These are phyloP conservation scores for Didymodactylos carnosus DNA, from an alignment of 2,888 invertebrate genomes.

Conservation along the genomic window DNA sequence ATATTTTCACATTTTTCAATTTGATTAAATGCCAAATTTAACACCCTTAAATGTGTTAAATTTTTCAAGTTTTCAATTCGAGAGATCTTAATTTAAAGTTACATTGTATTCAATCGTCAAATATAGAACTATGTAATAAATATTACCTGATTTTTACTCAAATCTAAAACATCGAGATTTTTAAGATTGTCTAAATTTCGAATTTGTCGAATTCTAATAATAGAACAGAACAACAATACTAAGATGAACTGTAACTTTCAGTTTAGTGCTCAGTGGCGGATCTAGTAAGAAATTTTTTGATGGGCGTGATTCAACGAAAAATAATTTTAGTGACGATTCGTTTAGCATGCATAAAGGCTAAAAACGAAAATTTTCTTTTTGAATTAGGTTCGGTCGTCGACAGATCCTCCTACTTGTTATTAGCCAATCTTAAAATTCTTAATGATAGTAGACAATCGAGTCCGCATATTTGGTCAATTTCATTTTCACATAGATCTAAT, in stretches of 20 bases:
- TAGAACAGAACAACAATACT: not conserved
- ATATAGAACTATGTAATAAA: too few relatives aligned
- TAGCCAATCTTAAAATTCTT: constrained; percentile 66
- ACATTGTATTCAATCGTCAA: too few relatives aligned
- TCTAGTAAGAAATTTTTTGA: too few relatives aligned
- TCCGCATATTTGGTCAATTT: constrained; percentile 62
- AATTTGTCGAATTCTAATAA: constrained; percentile 47
- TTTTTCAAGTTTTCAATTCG: constrained; percentile 48
- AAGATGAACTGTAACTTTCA: not conserved
- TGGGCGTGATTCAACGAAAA: too few relatives aligned
- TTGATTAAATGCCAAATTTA: constrained; percentile 77
- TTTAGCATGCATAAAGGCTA: too few relatives aligned
- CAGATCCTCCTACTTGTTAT: constrained; percentile 49
- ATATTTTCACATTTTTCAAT: constrained; percentile 55
- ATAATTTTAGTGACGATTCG: too few relatives aligned
- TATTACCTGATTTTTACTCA: constrained; percentile 59
- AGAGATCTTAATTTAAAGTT: constrained; percentile 44
- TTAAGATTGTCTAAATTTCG: constrained; percentile 48
- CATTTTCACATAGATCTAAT: constrained; percentile 79
- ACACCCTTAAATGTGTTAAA: constrained; percentile 58
- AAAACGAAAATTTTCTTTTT: too few relatives aligned
- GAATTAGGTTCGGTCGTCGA: too few relatives aligned
- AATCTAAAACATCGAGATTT: constrained; percentile 68
- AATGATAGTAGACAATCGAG: constrained; percentile 56
- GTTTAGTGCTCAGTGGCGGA: too few relatives aligned